Percentiles rank a stretch among this genome's conserved stretches.
phyloP scores from a whole-genome alignment of 2,113 vertebrate genomes.

The Xyliphius kryptos region DNA sequence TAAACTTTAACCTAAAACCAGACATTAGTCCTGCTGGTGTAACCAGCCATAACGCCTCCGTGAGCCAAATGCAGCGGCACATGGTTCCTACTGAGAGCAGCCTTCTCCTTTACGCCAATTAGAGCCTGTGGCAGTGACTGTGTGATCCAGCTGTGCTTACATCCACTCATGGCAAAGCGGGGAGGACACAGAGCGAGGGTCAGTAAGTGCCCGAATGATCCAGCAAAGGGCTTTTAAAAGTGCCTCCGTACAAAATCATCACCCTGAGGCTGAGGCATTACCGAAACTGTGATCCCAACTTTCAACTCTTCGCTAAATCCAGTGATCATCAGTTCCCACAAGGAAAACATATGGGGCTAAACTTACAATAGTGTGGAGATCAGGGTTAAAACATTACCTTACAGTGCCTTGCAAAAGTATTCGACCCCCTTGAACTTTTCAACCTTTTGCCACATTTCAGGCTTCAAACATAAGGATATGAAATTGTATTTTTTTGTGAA shows the following conservation, averaged over 20 bases:
- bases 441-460: no score
- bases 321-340: background rate
- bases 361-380: background rate
- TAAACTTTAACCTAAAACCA: background rate
- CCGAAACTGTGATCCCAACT: background rate
- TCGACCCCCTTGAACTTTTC: no score
- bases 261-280: background rate
- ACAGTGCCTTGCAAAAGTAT: no score
- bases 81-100: conserved; percentile 1
- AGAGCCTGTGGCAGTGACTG: conserved; percentile 22
- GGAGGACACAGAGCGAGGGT: background rate
- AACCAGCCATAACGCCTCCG: background rate
- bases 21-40: background rate
- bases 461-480: no score
- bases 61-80: conserved; percentile 1
- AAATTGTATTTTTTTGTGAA: no score
- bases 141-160: conserved; percentile 23
- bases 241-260: background rate
- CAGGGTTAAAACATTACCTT: no score
- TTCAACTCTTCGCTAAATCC: background rate
- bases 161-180: conserved; percentile 15
- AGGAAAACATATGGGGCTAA: conserved; percentile 2
- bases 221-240: background rate
- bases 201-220: background rate
- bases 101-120: conserved; percentile 18